Conservation (phyloP, 2,888 invertebrate species). For the Cyrtodaria siliqua region DNA sequence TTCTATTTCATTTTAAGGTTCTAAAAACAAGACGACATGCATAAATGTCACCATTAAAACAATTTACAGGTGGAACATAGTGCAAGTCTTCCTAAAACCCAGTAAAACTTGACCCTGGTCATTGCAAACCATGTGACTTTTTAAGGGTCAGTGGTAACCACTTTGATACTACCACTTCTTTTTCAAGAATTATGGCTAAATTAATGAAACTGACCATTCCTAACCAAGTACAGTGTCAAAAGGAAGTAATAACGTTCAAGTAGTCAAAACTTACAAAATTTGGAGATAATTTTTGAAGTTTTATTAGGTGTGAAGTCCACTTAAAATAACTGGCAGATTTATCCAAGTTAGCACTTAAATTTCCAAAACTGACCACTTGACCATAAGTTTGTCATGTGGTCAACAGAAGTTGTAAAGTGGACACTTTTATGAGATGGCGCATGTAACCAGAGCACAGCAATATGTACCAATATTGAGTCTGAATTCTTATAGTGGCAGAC, state of each 20-base stretch:
- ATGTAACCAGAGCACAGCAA: too few species aligned
- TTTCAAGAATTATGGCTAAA: conserved; percentile 7
- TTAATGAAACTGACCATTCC: conserved; percentile 1
- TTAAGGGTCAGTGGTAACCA: too few species aligned
- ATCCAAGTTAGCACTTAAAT: too few species aligned
- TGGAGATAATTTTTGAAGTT: conserved; percentile 10
- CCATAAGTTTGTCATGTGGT: too few species aligned
- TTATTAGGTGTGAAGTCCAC: conserved; percentile 21
- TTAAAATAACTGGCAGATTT: neutral
- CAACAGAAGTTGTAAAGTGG: too few species aligned
- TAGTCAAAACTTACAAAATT: conserved; percentile 18
- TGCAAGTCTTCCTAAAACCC: conserved; percentile 4
- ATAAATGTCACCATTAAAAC: neutral
- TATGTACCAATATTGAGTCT: too few species aligned
- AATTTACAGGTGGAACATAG: conserved; percentile 12
- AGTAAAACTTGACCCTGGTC: conserved; percentile 1
- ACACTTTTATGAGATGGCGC: too few species aligned
- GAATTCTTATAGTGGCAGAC: too few species aligned
- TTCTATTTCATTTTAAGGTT: too few species aligned
- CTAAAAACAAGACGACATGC: too few species aligned
- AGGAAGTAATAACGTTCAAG: conserved; percentile 15
- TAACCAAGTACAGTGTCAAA: neutral
- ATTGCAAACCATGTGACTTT: neutral
- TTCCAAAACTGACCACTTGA: too few species aligned
- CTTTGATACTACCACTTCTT: neutral